phyloP scores from a whole-genome alignment of 2,888 invertebrate genomes.

The Drosophila anomalata region DNA sequence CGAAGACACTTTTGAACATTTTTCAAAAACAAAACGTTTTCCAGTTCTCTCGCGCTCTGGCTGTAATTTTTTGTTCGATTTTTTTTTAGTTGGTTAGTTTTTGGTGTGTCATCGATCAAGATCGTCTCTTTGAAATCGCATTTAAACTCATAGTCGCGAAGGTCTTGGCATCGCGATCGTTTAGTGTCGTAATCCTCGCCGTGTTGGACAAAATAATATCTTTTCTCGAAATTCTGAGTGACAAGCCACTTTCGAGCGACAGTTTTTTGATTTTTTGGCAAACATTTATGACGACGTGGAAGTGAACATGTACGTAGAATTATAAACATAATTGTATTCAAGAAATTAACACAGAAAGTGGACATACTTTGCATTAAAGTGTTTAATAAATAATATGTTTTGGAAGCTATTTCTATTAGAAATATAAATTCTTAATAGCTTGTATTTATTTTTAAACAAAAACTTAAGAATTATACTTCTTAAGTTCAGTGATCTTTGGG shows the following conservation, averaged over 20 bases:
- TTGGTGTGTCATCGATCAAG: background rate
- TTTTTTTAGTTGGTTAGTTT: background rate
- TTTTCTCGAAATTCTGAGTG: background rate
- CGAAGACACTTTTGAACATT: background rate
- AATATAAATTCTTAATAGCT: no score
- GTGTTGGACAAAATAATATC: background rate
- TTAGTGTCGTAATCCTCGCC: conserved; percentile 17
- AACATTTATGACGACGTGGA: background rate
- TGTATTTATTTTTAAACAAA: no score
- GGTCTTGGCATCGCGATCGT: conserved; percentile 26
- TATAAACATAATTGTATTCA: background rate
- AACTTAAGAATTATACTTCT: background rate
- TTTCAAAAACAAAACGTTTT: conserved; percentile 5
- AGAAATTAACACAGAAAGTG: background rate
- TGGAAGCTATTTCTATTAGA: background rate
- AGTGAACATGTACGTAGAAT: conserved; percentile 1
- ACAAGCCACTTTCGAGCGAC: conserved; percentile 3
- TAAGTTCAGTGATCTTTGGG: no score
- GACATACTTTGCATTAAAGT: background rate
- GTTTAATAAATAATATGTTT: background rate
- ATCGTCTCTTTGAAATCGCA: background rate
- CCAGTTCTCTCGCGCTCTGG: conserved; percentile 3
- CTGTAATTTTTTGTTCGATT: background rate
- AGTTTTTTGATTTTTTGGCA: conserved; percentile 1
- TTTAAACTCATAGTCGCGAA: background rate